A percentile compares a stretch with the other conserved stretches of the same genome.
Evolutionary conservation across 2,797 vertebrate genomes (phyloP).

Genomic region (Sandelia bainsii): DNA sequence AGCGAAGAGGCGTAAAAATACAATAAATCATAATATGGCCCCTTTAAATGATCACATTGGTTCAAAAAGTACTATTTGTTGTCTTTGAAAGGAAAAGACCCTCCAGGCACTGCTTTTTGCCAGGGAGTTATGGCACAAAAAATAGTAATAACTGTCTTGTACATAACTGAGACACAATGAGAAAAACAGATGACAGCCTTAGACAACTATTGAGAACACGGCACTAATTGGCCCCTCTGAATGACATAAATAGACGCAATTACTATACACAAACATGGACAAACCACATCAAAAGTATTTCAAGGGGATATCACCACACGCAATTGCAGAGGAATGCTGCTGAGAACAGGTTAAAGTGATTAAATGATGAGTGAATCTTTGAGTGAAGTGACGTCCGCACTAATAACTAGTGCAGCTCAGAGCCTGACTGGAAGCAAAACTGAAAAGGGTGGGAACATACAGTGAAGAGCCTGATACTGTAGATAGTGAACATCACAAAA

Average conservation of each 20-base stretch:
- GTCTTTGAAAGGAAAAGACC: conserved; percentile 19
- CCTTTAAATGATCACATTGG: not conserved
- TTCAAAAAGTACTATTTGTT: conserved; percentile 19
- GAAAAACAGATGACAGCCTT: conserved; percentile 62
- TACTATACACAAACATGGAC: conserved; percentile 58
- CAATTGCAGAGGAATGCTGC: conserved; percentile 57
- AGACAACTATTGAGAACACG: conserved; percentile 47
- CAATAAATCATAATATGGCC: too few relatives aligned
- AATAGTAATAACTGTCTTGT: conserved; percentile 53
- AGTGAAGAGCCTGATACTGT: not conserved
- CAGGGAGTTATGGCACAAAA: conserved; percentile 31
- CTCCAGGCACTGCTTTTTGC: conserved; percentile 1
- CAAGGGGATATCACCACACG: conserved; percentile 32
- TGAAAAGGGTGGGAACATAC: not conserved
- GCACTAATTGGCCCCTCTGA: conserved; percentile 66
- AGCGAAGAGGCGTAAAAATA: too few relatives aligned
- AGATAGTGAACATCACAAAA: too few relatives aligned
- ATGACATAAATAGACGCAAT: conserved; percentile 55
- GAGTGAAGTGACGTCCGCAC: conserved; percentile 28
- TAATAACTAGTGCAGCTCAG: conserved; percentile 15
- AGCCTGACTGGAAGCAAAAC: conserved; percentile 4
- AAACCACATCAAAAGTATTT: conserved; percentile 69
- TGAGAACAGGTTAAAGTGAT: conserved; percentile 35
- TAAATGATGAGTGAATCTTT: conserved; percentile 55
- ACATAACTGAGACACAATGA: conserved; percentile 28